These are phyloP conservation scores for Apamea crenata DNA, from an alignment of 2,888 invertebrate species.

Conservation along the genomic window DNA sequence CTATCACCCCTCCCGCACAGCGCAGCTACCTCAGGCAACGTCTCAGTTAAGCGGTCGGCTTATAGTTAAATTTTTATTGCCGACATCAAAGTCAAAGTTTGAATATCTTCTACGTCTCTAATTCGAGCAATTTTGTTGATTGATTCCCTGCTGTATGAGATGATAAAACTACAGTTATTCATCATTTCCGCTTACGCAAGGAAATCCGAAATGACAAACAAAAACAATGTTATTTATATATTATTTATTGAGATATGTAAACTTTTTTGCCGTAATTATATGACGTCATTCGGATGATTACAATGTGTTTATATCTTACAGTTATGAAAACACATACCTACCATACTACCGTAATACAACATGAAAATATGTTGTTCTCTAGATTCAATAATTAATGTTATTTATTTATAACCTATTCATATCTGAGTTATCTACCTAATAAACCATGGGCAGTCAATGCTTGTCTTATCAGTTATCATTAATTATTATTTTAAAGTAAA, in stretches of 20 bases:
- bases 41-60: too few relatives aligned
- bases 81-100: too few relatives aligned
- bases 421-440: slow-evolving; percentile 30
- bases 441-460: background rate
- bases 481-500: background rate
- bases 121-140: too few relatives aligned
- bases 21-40: too few relatives aligned
- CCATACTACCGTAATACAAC: background rate
- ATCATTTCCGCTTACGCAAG: slow-evolving; percentile 16
- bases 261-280: background rate
- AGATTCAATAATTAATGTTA: background rate
- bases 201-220: slow-evolving; percentile 28
- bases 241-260: background rate
- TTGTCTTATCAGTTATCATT: background rate
- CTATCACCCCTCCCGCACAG: too few relatives aligned
- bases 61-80: too few relatives aligned
- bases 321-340: slow-evolving; percentile 5
- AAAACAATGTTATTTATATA: slow-evolving; percentile 24
- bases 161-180: background rate
- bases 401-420: background rate
- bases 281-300: slow-evolving; percentile 47
- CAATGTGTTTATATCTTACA: slow-evolving; percentile 28
- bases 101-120: too few relatives aligned
- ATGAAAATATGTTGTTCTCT: slow-evolving; percentile 5
- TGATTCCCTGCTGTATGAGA: background rate